A percentile compares a stretch with the other conserved stretches of the same genome.
Evolutionary conservation across 2,113 vertebrate species (phyloP).

Genomic region (Leptodactylus fuscus): DNA sequence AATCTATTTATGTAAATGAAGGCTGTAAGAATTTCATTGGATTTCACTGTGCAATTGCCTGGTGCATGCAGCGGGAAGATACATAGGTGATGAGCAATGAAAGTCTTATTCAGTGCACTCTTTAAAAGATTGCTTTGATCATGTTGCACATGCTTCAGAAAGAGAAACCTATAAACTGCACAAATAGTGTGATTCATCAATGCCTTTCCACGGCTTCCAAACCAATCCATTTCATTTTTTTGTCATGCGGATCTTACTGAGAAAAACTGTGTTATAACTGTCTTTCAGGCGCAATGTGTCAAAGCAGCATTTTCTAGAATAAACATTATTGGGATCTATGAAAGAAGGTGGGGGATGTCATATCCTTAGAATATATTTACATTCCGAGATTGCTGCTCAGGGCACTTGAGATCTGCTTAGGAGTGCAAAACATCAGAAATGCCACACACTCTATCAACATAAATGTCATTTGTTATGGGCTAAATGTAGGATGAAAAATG

Average conservation of each 20-base stretch:
- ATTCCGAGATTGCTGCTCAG: conserved; percentile 41
- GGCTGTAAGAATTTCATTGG: conserved; percentile 10
- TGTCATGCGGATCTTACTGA: conserved; percentile 9
- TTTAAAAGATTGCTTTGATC: conserved; percentile 56
- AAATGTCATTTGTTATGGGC: conserved; percentile 42
- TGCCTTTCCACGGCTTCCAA: conserved; percentile 44
- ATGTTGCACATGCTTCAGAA: conserved; percentile 55
- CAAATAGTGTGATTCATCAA: conserved; percentile 58
- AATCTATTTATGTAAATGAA: conserved; percentile 53
- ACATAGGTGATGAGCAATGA: conserved; percentile 44
- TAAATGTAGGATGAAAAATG: conserved; percentile 51
- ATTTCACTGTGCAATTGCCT: conserved; percentile 35
- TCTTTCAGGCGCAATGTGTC: conserved; percentile 48
- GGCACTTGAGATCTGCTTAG: conserved; percentile 53
- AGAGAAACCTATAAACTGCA: conserved; percentile 49
- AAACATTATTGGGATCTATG: conserved; percentile 47
- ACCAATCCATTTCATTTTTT: conserved; percentile 41
- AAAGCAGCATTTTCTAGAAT: conserved; percentile 54
- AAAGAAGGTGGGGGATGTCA: conserved; percentile 24
- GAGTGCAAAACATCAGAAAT: conserved; percentile 49
- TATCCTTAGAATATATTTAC: conserved; percentile 52
- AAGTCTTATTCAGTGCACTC: conserved; percentile 42
- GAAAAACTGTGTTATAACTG: conserved; percentile 49
- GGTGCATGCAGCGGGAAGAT: conserved; percentile 11
- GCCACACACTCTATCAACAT: conserved; percentile 48